These are phyloP conservation scores for Dicrostonyx torquatus DNA, from an alignment of 2,797 vertebrate species.

Conservation along the genomic window DNA sequence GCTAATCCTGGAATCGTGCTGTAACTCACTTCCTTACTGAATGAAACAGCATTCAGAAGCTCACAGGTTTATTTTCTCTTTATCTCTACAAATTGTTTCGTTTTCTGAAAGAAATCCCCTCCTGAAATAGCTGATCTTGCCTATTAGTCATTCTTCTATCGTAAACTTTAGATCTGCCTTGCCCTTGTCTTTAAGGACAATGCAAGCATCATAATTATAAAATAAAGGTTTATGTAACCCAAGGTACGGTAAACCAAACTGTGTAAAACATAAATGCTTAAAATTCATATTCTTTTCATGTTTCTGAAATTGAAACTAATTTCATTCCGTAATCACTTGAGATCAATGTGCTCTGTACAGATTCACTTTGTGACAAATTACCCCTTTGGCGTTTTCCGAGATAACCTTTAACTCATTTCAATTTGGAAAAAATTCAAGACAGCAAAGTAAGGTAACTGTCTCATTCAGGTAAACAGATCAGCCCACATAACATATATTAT, in stretches of 20 bases:
- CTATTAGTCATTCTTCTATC: background rate
- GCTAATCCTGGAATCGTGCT: constrained; percentile 51
- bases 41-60: background rate
- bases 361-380: background rate
- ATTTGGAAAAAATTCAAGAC: background rate
- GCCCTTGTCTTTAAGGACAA: background rate
- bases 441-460: background rate
- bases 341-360: background rate
- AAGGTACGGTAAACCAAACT: background rate
- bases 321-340: background rate
- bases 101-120: constrained; percentile 33
- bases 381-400: background rate
- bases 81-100: background rate
- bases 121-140: constrained; percentile 14
- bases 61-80: background rate
- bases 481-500: constrained; percentile 20
- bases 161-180: background rate
- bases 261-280: constrained; percentile 47
- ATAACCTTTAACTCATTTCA: background rate
- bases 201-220: background rate
- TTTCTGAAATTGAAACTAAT: constrained; percentile 38
- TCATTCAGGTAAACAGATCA: background rate
- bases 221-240: constrained; percentile 21
- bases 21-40: constrained; percentile 9
- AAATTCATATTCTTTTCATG: background rate